A percentile compares a stretch with the other conserved stretches of the same genome.
Evolutionary conservation across 2,888 invertebrate species (phyloP).

Genomic region (Linhomoeus sp.): DNA sequence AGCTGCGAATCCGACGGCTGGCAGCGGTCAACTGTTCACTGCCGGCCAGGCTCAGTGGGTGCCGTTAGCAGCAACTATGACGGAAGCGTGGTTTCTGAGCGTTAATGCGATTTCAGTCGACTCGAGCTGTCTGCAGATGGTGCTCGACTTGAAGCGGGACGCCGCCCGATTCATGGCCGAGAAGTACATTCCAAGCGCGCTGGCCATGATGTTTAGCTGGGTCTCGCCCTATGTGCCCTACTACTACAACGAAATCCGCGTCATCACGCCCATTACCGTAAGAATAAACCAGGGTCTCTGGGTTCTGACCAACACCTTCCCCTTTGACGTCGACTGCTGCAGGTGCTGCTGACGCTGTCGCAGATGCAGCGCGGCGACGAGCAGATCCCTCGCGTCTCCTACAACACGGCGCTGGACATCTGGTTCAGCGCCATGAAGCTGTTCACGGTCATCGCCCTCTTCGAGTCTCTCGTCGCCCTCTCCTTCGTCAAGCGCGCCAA

Average conservation of each 20-base stretch:
- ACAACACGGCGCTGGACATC: conserved; percentile 20
- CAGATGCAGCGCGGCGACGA: conserved; percentile 20
- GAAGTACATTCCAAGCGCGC: conserved; percentile 14
- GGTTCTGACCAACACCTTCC: neutral
- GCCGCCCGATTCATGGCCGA: conserved; percentile 21
- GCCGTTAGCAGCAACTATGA: too few relatives aligned
- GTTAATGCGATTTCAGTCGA: conserved; percentile 14
- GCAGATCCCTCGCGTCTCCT: conserved; percentile 16
- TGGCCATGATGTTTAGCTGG: conserved; percentile 8
- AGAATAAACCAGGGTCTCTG: too few relatives aligned
- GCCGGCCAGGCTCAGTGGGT: too few relatives aligned
- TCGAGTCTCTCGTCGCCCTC: conserved; percentile 19
- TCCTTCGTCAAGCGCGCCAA: conserved; percentile 17
- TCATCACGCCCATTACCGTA: conserved; percentile 26
- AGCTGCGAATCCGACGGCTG: too few relatives aligned
- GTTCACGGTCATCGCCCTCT: conserved; percentile 20
- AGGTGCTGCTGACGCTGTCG: conserved; percentile 21
- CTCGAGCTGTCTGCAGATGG: conserved; percentile 19
- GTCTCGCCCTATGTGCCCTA: conserved; percentile 24
- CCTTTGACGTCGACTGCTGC: neutral
- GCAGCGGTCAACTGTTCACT: too few relatives aligned
- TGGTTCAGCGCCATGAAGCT: conserved; percentile 20
- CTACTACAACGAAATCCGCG: conserved; percentile 24
- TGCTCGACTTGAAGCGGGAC: conserved; percentile 18
- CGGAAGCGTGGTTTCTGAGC: too few relatives aligned